Percentiles rank a stretch among this genome's conserved stretches.
Conservation (phyloP, 2,113 vertebrate species). For the Myotis brandtii region DNA sequence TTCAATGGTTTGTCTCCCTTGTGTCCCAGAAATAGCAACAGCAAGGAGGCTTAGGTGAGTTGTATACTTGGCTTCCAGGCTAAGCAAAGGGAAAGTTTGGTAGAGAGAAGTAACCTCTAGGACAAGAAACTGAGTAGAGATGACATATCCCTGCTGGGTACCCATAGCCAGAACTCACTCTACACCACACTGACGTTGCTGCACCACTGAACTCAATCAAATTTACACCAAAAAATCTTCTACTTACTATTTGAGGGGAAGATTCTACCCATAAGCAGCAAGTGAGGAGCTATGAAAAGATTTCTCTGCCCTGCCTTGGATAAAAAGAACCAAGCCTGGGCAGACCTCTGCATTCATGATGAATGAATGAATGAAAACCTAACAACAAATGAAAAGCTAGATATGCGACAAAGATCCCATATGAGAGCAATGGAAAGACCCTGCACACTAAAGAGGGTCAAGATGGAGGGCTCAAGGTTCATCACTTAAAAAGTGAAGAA, state of each 20-base stretch:
- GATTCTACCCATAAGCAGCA: not conserved
- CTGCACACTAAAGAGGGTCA: not conserved
- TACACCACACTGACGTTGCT: fast-evolving
- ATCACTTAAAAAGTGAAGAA: not conserved
- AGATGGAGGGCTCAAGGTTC: not conserved
- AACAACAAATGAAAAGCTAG: not conserved
- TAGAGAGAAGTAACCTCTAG: not conserved
- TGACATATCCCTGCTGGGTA: not conserved
- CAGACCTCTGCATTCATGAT: not conserved
- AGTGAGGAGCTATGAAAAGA: not conserved
- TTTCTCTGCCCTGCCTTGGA: not conserved
- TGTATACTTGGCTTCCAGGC: too few species aligned
- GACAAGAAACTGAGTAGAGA: not conserved
- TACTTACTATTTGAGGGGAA: not conserved
- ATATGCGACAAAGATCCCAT: not conserved
- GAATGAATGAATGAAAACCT: not conserved
- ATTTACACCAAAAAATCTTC: not conserved
- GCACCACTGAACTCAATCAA: not conserved
- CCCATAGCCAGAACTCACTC: not conserved
- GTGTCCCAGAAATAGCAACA: fast-evolving
- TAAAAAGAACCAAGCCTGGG: not conserved
- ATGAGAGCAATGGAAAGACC: not conserved
- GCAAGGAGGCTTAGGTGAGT: not conserved
- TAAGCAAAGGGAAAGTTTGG: not conserved
- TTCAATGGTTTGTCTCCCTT: not conserved